A percentile compares a stretch with the other conserved stretches of the same genome.
These are phyloP conservation scores for Atta cephalotes DNA, from an alignment of 1,140 invertebrate genomes.

Conservation along the genomic window DNA sequence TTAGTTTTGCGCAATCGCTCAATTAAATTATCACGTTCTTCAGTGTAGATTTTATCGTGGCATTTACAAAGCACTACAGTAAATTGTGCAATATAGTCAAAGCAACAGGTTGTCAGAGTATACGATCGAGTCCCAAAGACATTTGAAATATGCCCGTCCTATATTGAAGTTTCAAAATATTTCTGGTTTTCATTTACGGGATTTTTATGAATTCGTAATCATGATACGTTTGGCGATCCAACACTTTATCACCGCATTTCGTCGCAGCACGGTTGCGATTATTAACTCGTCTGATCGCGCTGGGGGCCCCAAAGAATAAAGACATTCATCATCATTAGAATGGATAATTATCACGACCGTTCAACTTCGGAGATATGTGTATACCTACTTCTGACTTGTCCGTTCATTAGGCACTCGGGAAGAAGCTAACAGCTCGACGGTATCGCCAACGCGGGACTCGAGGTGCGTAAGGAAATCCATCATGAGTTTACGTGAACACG, in stretches of 20 bases:
- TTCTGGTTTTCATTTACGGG: conserved; percentile 3
- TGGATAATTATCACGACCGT: conserved; percentile 77
- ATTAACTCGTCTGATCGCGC: conserved; percentile 74
- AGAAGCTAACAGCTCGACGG: conserved; percentile 79
- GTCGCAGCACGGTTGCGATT: conserved; percentile 58
- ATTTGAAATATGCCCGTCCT: not conserved
- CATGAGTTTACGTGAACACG: conserved; percentile 67
- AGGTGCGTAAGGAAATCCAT: conserved; percentile 76
- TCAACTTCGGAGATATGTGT: conserved; percentile 67
- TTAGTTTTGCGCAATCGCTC: conserved; percentile 28
- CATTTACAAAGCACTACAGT: conserved; percentile 55
- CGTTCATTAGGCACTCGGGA: conserved; percentile 74
- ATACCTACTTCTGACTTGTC: conserved; percentile 53
- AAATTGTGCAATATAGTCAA: conserved; percentile 14
- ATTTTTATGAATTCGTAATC: not conserved
- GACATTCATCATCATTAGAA: conserved; percentile 78
- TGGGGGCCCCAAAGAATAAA: conserved; percentile 68
- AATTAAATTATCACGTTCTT: conserved; percentile 48
- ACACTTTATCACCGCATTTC: conserved; percentile 21
- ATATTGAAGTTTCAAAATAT: not conserved
- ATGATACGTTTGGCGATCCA: not conserved
- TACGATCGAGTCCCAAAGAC: not conserved
- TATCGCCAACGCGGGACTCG: conserved; percentile 67
- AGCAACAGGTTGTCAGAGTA: conserved; percentile 66
- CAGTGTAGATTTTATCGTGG: conserved; percentile 20